Conservation (phyloP, 1,140 invertebrate genomes). For the Plutomurus gul region DNA sequence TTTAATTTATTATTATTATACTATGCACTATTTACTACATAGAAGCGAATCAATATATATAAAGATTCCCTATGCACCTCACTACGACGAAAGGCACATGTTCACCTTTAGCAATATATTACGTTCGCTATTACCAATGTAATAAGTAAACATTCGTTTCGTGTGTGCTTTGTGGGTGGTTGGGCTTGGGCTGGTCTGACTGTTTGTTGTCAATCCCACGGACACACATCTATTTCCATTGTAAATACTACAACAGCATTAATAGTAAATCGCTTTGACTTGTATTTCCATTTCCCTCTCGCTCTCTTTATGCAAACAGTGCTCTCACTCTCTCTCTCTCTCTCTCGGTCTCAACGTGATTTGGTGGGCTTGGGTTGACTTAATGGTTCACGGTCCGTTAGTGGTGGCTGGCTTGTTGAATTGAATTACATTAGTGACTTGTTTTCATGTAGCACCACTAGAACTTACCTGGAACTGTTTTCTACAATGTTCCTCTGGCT, state of each 20-base stretch:
- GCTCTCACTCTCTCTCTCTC: background rate
- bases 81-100: too few relatives aligned
- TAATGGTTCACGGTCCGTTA: constrained; percentile 23
- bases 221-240: too few relatives aligned
- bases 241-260: too few relatives aligned
- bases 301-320: background rate
- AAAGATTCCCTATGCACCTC: too few relatives aligned
- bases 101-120: too few relatives aligned
- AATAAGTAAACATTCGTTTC: too few relatives aligned
- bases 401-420: background rate
- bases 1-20: background rate
- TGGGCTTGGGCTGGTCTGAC: too few relatives aligned
- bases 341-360: background rate
- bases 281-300: background rate
- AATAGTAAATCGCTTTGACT: background rate
- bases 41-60: too few relatives aligned
- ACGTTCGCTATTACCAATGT: too few relatives aligned
- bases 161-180: too few relatives aligned
- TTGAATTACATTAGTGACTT: background rate
- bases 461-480: background rate
- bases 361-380: constrained; percentile 3
- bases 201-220: too few relatives aligned
- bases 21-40: background rate
- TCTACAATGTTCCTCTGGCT: background rate
- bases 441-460: background rate